phyloP scores from a whole-genome alignment of 2,797 vertebrate genomes.

The Cuniculus paca region DNA sequence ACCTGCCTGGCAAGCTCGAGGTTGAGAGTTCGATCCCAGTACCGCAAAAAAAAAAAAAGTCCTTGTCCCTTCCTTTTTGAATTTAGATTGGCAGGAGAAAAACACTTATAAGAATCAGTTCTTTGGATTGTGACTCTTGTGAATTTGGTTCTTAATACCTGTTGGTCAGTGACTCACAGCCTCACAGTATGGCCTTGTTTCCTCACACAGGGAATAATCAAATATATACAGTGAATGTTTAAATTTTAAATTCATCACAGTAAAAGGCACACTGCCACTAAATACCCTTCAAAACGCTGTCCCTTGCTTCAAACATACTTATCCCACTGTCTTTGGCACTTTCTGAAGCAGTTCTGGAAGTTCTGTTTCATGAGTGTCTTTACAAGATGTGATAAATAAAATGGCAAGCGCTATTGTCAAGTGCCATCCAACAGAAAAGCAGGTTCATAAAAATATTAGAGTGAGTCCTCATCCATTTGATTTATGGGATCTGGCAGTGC shows the following conservation, averaged over 20 bases:
- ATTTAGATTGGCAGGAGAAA: constrained; percentile 37
- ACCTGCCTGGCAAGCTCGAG: too few species aligned
- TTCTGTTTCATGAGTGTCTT: neutral
- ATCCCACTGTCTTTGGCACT: neutral
- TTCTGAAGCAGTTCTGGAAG: neutral
- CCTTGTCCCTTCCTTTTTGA: constrained; percentile 21
- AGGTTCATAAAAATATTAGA: neutral
- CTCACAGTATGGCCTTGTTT: neutral
- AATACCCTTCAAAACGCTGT: neutral
- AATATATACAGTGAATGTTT: neutral
- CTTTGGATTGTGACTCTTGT: neutral
- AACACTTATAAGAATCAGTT: neutral
- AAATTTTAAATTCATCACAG: neutral
- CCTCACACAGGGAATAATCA: neutral
- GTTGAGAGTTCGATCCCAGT: too few species aligned
- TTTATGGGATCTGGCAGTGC: neutral
- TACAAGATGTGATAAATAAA: neutral
- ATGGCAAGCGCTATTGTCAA: neutral
- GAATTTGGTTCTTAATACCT: neutral
- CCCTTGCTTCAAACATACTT: neutral
- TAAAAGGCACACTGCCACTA: neutral
- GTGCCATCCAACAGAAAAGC: neutral
- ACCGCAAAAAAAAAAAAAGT: neutral
- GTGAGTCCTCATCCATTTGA: neutral
- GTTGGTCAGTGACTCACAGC: neutral